Base-by-base conservation (phyloP, 2,797 vertebrate species). In the Clarias pachynema region DNA sequence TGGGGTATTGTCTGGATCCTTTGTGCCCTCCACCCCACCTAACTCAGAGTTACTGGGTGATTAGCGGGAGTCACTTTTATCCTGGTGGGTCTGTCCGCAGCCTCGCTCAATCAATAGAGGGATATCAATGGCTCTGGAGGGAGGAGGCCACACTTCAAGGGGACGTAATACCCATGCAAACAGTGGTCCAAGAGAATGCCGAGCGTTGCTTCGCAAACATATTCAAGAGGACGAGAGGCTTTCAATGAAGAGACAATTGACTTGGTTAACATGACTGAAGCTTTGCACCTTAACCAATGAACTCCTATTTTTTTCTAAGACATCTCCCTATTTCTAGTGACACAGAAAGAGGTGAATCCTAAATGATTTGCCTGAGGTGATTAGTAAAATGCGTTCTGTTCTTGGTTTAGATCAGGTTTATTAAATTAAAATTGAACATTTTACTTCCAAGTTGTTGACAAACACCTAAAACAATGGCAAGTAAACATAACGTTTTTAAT, bases 141-240 rank as follows among this genome's bases (percentile, higher is more conserved):
- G 87, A 89, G 86, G 86, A 89, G 89, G 82, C 82, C 89, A 87
- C 90, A 88, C 88, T 88, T 90, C 89, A 89, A 88, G 88, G 86
- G 84, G 86, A 84, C 80, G 83, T 87, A 89, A 86, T 87, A 87
- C 87, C 88, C 87, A 84, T 62, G 85, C 87, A 89, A 89, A 89
- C 89, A 89, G 86, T 80, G 83, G 24, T 81, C 85, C 85, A 74
- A 84, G 57, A 89, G 84, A 89, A 90, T 84, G 78, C 78, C 34
- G 65, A 84, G 83, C 83, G 72, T 44, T 53, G 78, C 87, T 89
- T 77, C 79, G 59, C 84, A 86, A 90, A 86, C 86, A 89, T 86
- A 78, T 87, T 89, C 80, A 87, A 89, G 87, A 85, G 88, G 85
- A 91, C 82, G 59, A 89, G 87, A 66, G 79, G 44, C 80, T 86